These are phyloP conservation scores for Byasa hedistus DNA, from an alignment of 2,888 invertebrate species.

Conservation along the genomic window DNA sequence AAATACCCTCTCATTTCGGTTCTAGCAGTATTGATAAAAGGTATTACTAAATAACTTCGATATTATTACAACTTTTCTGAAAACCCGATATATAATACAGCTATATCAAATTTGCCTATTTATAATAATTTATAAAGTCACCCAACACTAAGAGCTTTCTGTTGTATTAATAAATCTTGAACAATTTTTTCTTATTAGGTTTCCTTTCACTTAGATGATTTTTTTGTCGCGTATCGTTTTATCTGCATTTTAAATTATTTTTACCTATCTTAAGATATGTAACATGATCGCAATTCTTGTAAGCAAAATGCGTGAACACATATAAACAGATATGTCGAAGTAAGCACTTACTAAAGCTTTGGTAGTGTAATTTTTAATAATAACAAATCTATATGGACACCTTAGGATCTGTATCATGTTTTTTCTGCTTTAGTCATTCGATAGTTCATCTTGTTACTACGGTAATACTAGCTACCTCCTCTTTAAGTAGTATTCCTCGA, in stretches of 20 bases:
- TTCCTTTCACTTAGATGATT: background rate
- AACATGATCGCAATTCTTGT: too few species aligned
- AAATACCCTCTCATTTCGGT: background rate
- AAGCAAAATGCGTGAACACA: too few species aligned
- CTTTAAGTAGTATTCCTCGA: too few species aligned
- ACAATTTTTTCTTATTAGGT: background rate
- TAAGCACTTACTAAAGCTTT: too few species aligned
- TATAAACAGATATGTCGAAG: too few species aligned
- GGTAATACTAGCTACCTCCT: too few species aligned
- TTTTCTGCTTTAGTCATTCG: too few species aligned
- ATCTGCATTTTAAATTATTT: background rate
- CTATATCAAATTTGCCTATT: background rate
- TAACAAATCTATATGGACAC: too few species aligned
- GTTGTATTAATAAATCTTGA: conserved; percentile 16
- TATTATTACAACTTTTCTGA: background rate
- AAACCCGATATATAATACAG: background rate
- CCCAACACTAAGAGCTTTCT: conserved; percentile 7
- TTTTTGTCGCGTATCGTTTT: background rate
- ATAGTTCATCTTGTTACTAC: too few species aligned
- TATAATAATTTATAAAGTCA: conserved; percentile 5
- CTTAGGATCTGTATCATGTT: too few species aligned
- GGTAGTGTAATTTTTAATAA: too few species aligned
- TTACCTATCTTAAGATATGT: background rate
- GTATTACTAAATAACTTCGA: background rate
- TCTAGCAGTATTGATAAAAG: background rate